Percentiles rank a stretch among this genome's conserved stretches.
These are phyloP conservation scores for Phymatocera aterrima DNA, from an alignment of 2,888 invertebrate genomes.

Conservation along the genomic window DNA sequence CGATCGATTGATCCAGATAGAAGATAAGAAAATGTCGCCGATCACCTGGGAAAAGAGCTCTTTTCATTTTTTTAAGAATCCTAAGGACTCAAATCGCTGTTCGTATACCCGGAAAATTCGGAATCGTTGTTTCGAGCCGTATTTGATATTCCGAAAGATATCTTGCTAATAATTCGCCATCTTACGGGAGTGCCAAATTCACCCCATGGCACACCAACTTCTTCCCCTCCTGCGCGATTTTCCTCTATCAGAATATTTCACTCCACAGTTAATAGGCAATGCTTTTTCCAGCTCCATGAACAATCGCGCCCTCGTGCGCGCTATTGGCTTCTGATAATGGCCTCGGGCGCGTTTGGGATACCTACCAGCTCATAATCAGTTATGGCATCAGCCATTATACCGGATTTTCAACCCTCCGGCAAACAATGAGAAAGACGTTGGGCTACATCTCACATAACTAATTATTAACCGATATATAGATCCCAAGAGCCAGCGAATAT, in stretches of 20 bases:
- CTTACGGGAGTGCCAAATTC: background rate
- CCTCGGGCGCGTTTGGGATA: background rate
- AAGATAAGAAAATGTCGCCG: too few relatives aligned
- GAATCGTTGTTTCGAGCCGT: too few relatives aligned
- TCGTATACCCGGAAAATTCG: too few relatives aligned
- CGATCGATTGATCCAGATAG: too few relatives aligned
- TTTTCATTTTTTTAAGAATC: too few relatives aligned
- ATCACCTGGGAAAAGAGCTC: too few relatives aligned
- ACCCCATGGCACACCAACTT: background rate
- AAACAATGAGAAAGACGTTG: background rate
- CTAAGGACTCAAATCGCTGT: too few relatives aligned
- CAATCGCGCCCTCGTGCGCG: background rate
- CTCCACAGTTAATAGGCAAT: background rate
- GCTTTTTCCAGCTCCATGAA: background rate
- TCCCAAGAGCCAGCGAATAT: too few relatives aligned
- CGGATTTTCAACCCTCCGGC: background rate
- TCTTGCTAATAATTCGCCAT: background rate
- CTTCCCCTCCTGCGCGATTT: too few relatives aligned
- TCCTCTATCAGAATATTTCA: too few relatives aligned
- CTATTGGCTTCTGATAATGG: background rate
- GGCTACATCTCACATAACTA: too few relatives aligned
- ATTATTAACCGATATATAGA: too few relatives aligned
- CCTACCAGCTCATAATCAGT: slow-evolving; percentile 3
- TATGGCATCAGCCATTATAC: background rate
- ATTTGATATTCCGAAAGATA: background rate